Conservation (phyloP, 1,140 invertebrate species). For the Lamellibrachia luymesi region DNA sequence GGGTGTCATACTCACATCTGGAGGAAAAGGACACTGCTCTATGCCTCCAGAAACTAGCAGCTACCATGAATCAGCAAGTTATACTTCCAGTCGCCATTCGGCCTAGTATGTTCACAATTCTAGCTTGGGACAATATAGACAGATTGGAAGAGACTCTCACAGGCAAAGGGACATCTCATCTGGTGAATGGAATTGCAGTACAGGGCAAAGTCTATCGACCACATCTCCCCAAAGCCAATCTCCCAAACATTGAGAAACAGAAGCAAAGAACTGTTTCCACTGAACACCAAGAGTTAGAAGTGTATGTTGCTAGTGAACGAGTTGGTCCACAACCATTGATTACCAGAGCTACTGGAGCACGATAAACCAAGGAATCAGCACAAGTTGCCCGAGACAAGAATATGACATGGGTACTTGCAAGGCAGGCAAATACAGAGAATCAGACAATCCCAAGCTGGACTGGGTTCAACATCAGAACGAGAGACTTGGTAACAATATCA, state of each 20-base stretch:
- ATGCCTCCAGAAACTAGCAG: slow-evolving; percentile 24
- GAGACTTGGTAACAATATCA: too few species aligned
- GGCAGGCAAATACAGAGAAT: slow-evolving; percentile 7
- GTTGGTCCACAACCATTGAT: not conserved
- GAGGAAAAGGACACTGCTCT: slow-evolving; percentile 29
- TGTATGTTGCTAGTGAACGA: not conserved
- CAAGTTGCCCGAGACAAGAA: slow-evolving; percentile 13
- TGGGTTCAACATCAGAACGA: slow-evolving; percentile 17
- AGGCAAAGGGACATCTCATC: slow-evolving; percentile 37
- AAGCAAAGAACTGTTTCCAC: slow-evolving; percentile 8
- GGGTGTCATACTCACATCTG: not conserved
- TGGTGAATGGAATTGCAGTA: slow-evolving; percentile 37
- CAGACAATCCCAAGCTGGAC: slow-evolving; percentile 14
- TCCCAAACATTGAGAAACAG: slow-evolving; percentile 9
- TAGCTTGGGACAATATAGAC: slow-evolving; percentile 42
- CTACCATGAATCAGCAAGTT: slow-evolving; percentile 9
- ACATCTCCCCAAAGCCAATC: not conserved
- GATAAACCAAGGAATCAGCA: not conserved
- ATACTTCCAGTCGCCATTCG: slow-evolving; percentile 21
- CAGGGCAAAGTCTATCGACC: not conserved
- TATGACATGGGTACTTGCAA: slow-evolving; percentile 17
- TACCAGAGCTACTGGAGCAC: not conserved
- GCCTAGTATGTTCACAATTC: slow-evolving; percentile 27
- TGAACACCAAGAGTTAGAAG: not conserved
- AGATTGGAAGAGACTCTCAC: slow-evolving; percentile 36